Conservation (phyloP, 2,888 invertebrate species). For the Resseliella maxima region DNA sequence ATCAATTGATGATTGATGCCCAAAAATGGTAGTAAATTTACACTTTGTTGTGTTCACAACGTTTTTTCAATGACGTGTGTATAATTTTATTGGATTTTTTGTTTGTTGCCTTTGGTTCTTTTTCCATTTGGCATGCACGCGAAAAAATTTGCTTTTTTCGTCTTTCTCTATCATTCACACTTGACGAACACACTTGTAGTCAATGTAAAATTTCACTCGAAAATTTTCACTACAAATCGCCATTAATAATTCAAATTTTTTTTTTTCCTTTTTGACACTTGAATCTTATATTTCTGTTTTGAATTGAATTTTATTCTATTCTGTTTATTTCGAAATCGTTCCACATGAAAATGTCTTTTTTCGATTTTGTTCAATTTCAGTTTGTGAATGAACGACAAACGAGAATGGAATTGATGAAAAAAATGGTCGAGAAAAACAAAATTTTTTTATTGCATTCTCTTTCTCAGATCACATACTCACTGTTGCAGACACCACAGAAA, state of each 20-base stretch:
- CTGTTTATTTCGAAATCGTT: not conserved
- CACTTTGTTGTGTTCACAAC: not conserved
- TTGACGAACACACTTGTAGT: not conserved
- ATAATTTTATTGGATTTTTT: not conserved
- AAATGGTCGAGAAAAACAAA: not conserved
- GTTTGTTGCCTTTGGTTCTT: not conserved
- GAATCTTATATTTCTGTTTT: not conserved
- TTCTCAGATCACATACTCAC: conserved; percentile 3
- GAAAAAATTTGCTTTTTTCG: not conserved
- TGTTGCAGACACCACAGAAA: conserved; percentile 20
- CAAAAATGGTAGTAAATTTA: not conserved
- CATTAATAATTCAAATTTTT: not conserved
- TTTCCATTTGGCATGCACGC: not conserved
- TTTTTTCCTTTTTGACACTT: not conserved
- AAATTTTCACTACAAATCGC: not conserved
- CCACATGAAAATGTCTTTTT: not conserved
- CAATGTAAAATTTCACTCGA: not conserved
- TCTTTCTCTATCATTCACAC: conserved; percentile 8
- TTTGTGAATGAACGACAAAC: conserved; percentile 19
- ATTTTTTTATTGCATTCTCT: conserved; percentile 36
- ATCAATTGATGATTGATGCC: too few species aligned
- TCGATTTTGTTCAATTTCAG: not conserved
- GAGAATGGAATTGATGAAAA: too few species aligned
- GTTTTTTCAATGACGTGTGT: not conserved
- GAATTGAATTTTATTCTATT: not conserved